Evolutionary conservation across 92 coral and sea anemone species (phyloP).

Genomic region (Micromussa lordhowensis): DNA sequence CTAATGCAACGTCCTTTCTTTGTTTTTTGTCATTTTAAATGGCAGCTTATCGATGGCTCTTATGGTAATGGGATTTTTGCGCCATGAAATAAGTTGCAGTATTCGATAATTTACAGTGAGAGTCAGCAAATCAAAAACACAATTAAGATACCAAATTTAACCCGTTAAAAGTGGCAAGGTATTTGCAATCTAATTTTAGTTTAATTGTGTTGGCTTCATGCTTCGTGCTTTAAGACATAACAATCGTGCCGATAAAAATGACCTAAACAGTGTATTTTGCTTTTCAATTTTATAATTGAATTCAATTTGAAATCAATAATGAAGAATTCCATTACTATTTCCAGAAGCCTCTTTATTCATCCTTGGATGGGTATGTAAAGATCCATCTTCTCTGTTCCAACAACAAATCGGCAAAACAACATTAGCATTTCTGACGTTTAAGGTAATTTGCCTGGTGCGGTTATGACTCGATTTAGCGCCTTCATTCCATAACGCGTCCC

Average conservation of each 20-base stretch:
- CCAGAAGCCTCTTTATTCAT: not conserved
- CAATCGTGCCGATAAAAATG: not conserved
- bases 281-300: not conserved
- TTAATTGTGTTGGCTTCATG: not conserved
- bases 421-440: not conserved
- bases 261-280: not conserved
- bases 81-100: conserved; percentile 13
- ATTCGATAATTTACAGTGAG: not conserved
- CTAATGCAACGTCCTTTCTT: conserved; percentile 20
- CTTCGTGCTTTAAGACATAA: conserved; percentile 9
- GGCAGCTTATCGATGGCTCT: not conserved
- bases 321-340: not conserved
- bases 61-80: not conserved
- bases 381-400: not conserved
- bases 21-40: not conserved
- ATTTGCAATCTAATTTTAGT: not conserved
- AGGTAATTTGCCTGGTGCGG: not conserved
- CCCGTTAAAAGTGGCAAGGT: not conserved
- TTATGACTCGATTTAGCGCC: too few relatives aligned
- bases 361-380: not conserved
- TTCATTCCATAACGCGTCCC: too few relatives aligned
- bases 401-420: not conserved
- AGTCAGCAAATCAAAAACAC: not conserved
- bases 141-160: not conserved
- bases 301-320: not conserved